Base-by-base conservation (phyloP, 2,888 invertebrate species). In the Matsumyia berberina region DNA sequence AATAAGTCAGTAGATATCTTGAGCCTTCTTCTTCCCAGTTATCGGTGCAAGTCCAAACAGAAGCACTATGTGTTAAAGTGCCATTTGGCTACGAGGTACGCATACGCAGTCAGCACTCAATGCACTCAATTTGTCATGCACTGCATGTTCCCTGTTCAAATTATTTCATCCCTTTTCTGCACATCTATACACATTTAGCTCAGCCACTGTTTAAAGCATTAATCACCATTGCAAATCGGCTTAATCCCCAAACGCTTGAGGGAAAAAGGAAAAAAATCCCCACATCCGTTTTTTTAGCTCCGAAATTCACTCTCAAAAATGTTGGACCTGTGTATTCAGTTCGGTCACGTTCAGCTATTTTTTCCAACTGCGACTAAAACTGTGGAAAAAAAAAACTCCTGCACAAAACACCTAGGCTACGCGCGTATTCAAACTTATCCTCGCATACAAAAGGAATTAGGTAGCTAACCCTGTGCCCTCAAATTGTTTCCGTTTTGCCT, bases 401-500 rank as follows among this genome's bases (percentile, higher is more conserved):
- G 0, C 5, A 37, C 19, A 19, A 12, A 12, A 9, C 12, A 64
- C 5, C 15, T 1, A 31, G 2, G 9, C 15, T 5, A 31, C 2
- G 15, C 15, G 12, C 2, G 24, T 4, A 24, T 24, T 24, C 24
- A 3, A 24, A 64, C 35, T 11, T n/a, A 46, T 33, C 19, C n/a
- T 17, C 5, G 8, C 4, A 46, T n/a, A 19, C 33, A 55, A 35
- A 35, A 33, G 17, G 35, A 19, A 35, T 60, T 31, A 17, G 17
- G 35, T n/a, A 17, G 17, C 46, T n/a, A 46, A 64, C 62, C 33
- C 12, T 33, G 12, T 64, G 35, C 19, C 46, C 19, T 35, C 4
- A 64, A 49, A 49, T 49, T 64, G 49, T 19, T 33, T 46, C 46
- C 60, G 42, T 7, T 64, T 19, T 19, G 5, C 1, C 8, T 0